Conservation (phyloP, 2,888 invertebrate genomes). For the Eucriotettix oculatus region DNA sequence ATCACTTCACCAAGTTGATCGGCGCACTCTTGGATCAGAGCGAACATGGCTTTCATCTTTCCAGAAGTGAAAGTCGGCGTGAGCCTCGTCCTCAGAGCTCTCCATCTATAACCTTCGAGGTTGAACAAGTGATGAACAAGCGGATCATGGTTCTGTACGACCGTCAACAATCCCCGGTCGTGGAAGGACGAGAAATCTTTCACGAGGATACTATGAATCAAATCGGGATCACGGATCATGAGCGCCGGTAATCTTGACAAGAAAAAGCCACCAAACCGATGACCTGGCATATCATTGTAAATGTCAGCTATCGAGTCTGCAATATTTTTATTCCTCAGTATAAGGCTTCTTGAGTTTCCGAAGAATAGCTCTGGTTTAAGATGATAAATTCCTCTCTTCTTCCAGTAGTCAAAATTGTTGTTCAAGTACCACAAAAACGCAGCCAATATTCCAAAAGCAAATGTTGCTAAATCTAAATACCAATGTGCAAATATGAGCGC, state of each 20-base stretch:
- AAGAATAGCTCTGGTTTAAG: constrained; percentile 8
- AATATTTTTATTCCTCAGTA: constrained; percentile 1
- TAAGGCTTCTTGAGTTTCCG: constrained; percentile 5
- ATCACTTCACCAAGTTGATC: constrained; percentile 3
- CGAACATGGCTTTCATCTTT: constrained; percentile 11
- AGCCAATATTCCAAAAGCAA: too few relatives aligned
- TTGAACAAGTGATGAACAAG: constrained; percentile 9
- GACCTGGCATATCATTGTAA: constrained; percentile 20
- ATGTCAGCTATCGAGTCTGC: constrained; percentile 16
- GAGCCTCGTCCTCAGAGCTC: constrained; percentile 7
- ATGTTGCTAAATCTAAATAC: too few relatives aligned
- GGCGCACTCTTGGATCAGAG: constrained; percentile 6
- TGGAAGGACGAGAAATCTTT: constrained; percentile 8
- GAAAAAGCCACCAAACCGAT: constrained; percentile 6
- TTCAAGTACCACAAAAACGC: constrained; percentile 3
- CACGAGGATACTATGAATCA: constrained; percentile 8
- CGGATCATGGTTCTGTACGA: constrained; percentile 5
- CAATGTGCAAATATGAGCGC: too few relatives aligned
- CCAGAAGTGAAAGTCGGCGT: constrained; percentile 12
- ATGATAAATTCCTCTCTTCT: constrained; percentile 7
- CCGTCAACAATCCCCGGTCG: constrained; percentile 2
- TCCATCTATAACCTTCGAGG: constrained; percentile 7
- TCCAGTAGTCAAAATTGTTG: constrained; percentile 8
- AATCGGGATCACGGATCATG: constrained; percentile 6
- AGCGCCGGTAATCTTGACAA: constrained; percentile 3